These are phyloP conservation scores for Linnaemya tessellans DNA, from an alignment of 2,888 invertebrate species.

Conservation along the genomic window DNA sequence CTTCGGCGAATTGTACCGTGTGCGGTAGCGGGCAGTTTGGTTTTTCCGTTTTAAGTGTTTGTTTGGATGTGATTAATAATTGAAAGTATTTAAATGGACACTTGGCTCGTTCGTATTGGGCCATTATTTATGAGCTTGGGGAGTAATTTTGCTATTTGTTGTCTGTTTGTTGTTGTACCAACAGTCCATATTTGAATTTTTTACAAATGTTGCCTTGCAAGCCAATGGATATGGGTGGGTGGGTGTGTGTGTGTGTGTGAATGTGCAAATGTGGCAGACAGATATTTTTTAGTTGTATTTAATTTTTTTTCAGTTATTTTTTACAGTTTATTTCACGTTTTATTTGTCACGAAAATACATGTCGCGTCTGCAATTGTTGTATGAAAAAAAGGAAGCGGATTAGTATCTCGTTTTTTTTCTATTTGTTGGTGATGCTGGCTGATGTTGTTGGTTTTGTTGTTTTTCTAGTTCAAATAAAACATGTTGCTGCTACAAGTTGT, in stretches of 20 bases:
- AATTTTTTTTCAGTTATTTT: slow-evolving; percentile 53
- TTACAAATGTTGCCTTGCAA: neutral
- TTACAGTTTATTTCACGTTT: slow-evolving; percentile 57
- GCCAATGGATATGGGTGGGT: neutral
- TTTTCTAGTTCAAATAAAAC: slow-evolving; percentile 65
- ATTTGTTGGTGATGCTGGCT: slow-evolving; percentile 40
- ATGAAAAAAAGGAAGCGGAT: slow-evolving; percentile 52
- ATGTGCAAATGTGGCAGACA: slow-evolving; percentile 35
- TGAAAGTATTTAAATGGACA: slow-evolving; percentile 72
- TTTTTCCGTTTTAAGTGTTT: slow-evolving; percentile 1
- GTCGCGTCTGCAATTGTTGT: slow-evolving; percentile 63
- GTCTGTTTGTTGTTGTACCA: slow-evolving; percentile 12
- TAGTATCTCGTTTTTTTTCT: slow-evolving; percentile 38
- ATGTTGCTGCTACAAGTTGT: slow-evolving; percentile 65
- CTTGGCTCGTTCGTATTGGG: slow-evolving; percentile 68
- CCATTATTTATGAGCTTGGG: slow-evolving; percentile 72
- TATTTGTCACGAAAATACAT: slow-evolving; percentile 61
- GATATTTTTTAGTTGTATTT: slow-evolving; percentile 36
- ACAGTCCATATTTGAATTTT: slow-evolving; percentile 41
- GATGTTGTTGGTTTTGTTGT: slow-evolving; percentile 15
- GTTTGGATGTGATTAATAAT: slow-evolving; percentile 68
- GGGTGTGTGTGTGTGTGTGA: neutral
- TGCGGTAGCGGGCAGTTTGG: slow-evolving; percentile 7
- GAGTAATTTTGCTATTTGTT: slow-evolving; percentile 54
- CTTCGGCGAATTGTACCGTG: neutral